Percentiles rank a stretch among this genome's conserved stretches.
Evolutionary conservation across 1,140 invertebrate species (phyloP).

Genomic region (Reticulitermes speratus): DNA sequence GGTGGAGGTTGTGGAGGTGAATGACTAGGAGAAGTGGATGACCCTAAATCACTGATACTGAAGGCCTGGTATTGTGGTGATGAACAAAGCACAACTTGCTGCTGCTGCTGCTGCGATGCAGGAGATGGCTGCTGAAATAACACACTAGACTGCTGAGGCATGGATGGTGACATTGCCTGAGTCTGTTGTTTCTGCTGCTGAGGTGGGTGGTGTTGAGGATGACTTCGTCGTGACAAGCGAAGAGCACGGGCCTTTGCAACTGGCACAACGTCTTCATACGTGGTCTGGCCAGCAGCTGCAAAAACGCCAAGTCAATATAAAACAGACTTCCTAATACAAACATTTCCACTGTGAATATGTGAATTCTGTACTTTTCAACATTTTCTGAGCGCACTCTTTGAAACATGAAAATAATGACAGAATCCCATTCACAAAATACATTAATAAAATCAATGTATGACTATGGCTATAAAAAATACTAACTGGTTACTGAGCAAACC

Average conservation of each 20-base stretch:
- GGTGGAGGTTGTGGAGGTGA: neutral
- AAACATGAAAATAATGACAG: no score
- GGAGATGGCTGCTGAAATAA: neutral
- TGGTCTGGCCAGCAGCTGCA: neutral
- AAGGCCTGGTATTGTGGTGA: neutral
- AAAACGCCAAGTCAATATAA: no score
- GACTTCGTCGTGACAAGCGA: neutral
- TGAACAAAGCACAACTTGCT: slow-evolving; percentile 1
- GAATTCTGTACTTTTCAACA: no score
- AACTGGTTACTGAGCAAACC: no score
- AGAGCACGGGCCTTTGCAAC: neutral
- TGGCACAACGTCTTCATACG: neutral
- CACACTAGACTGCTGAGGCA: neutral
- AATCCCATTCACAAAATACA: no score
- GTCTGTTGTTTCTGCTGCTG: slow-evolving; percentile 4
- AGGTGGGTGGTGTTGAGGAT: neutral
- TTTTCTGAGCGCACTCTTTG: no score
- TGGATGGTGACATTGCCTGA: neutral
- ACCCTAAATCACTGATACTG: neutral
- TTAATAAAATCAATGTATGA: no score
- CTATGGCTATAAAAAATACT: no score
- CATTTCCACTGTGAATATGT: no score
- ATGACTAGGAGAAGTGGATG: neutral
- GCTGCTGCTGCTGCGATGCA: slow-evolving; percentile 31
- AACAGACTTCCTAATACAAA: no score